Evolutionary conservation across 2,888 invertebrate genomes (phyloP).

Genomic region (Odontocolon sp.): DNA sequence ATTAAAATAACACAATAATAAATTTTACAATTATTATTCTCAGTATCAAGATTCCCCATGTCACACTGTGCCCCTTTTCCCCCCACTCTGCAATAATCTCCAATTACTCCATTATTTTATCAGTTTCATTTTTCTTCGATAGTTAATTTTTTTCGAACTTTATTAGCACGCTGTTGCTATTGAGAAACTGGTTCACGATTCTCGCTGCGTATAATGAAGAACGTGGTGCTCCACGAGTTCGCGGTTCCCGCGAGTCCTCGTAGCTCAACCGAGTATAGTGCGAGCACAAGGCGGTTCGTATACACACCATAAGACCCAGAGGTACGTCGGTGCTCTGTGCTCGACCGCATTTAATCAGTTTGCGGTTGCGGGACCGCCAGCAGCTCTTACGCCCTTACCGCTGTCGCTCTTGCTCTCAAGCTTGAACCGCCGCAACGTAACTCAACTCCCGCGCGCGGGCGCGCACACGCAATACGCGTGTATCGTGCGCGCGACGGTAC

Average conservation of each 20-base stretch:
- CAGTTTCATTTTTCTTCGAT: not conserved
- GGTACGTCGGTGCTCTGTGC: conserved; percentile 46
- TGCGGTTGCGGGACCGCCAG: conserved; percentile 71
- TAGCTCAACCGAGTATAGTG: conserved; percentile 5
- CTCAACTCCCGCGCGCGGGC: conserved; percentile 60
- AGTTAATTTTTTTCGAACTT: not conserved
- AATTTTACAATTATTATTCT: too few relatives aligned
- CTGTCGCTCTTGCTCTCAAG: conserved; percentile 9
- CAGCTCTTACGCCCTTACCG: conserved; percentile 54
- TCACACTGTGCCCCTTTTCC: not conserved
- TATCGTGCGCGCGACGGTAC: not conserved
- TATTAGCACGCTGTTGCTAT: not conserved
- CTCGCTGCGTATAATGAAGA: not conserved
- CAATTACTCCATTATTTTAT: not conserved
- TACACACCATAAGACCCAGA: conserved; percentile 31
- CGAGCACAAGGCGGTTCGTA: not conserved
- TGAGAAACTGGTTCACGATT: conserved; percentile 17
- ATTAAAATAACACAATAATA: too few relatives aligned
- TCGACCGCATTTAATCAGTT: conserved; percentile 79
- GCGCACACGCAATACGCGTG: conserved; percentile 54
- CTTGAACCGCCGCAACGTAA: conserved; percentile 44
- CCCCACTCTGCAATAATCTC: not conserved
- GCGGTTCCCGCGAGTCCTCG: conserved; percentile 34
- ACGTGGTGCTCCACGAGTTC: conserved; percentile 36
- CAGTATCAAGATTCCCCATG: too few relatives aligned